Evolutionary conservation across 2,113 vertebrate species (phyloP).

Genomic region (Vanacampus margaritifer): DNA sequence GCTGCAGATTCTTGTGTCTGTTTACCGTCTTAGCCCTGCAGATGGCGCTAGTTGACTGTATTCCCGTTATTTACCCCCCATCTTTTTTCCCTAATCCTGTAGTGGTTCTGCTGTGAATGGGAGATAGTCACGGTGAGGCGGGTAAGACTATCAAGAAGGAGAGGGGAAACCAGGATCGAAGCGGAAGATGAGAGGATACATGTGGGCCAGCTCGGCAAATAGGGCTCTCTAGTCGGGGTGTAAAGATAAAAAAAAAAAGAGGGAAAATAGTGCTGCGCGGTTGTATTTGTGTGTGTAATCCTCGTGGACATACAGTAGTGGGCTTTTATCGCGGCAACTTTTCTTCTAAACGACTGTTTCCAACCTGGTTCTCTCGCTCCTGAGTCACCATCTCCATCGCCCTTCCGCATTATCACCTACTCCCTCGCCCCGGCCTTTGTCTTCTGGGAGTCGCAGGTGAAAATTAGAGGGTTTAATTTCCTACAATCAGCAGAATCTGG

Average conservation of each 20-base stretch:
- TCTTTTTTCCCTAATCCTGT: constrained; percentile 61
- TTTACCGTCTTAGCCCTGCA: constrained; percentile 47
- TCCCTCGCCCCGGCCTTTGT: constrained; percentile 62
- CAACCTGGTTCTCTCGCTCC: constrained; percentile 32
- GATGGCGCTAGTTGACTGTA: constrained; percentile 59
- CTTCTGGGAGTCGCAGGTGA: constrained; percentile 63
- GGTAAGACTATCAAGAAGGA: constrained; percentile 71
- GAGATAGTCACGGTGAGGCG: constrained; percentile 75
- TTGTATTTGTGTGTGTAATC: background rate
- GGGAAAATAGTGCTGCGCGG: constrained; percentile 21
- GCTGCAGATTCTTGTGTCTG: constrained; percentile 35
- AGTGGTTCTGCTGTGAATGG: constrained; percentile 68
- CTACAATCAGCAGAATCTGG: constrained; percentile 69
- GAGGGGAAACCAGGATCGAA: constrained; percentile 55
- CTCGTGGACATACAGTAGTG: constrained; percentile 14
- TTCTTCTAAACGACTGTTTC: constrained; percentile 42
- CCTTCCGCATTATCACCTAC: constrained; percentile 36
- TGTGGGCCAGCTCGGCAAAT: constrained; percentile 41
- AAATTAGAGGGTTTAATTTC: constrained; percentile 71
- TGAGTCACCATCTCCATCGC: constrained; percentile 17
- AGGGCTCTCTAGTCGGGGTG: constrained; percentile 54
- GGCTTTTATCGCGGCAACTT: constrained; percentile 45
- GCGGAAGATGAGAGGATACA: constrained; percentile 62
- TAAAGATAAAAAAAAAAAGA: constrained; percentile 50
- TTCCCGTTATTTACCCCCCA: constrained; percentile 8